phyloP scores from a whole-genome alignment of 2,888 invertebrate species.

The Platycnemis pennipes region DNA sequence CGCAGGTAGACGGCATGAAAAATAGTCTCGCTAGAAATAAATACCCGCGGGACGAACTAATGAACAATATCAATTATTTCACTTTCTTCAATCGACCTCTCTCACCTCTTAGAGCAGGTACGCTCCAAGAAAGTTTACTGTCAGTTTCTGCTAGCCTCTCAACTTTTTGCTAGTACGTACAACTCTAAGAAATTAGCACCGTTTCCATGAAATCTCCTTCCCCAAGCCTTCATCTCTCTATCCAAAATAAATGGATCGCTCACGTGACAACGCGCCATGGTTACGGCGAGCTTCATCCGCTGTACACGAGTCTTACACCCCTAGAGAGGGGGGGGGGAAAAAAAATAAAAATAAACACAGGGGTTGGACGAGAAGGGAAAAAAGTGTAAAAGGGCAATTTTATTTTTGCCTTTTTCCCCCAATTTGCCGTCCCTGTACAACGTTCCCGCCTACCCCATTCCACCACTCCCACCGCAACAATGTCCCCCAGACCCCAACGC shows the following conservation, averaged over 20 bases:
- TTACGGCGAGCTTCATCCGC: slow-evolving; percentile 43
- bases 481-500: neutral
- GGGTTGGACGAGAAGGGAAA: neutral
- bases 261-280: slow-evolving; percentile 40
- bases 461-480: neutral
- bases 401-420: slow-evolving; percentile 50
- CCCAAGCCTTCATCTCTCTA: neutral
- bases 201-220: neutral
- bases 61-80: neutral
- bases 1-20: neutral
- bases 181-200: neutral
- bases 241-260: slow-evolving; percentile 39
- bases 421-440: slow-evolving; percentile 55
- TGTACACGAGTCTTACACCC: slow-evolving; percentile 41
- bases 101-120: neutral
- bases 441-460: neutral
- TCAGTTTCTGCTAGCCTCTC: neutral
- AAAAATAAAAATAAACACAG: neutral
- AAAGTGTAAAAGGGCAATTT: slow-evolving; percentile 19
- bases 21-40: neutral
- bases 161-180: neutral
- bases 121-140: neutral
- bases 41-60: neutral
- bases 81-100: neutral
- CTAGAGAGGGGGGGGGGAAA: neutral